Conservation (phyloP, 2,797 vertebrate species). For the Botia kubotai region DNA sequence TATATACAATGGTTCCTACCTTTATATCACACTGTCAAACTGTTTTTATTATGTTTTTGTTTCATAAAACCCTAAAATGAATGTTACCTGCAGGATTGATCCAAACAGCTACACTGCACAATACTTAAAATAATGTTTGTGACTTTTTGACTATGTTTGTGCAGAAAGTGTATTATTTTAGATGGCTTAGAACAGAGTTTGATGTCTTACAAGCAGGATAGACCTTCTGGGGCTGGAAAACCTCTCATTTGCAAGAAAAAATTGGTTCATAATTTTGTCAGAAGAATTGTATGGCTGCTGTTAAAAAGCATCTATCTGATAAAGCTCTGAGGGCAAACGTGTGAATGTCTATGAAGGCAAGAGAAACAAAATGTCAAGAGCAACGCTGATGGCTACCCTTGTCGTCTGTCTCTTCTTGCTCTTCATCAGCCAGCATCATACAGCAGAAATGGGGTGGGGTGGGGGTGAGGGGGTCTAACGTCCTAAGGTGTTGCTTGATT, state of each 20-base stretch:
- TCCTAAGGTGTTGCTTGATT: slow-evolving; percentile 75
- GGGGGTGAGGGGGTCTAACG: slow-evolving; percentile 58
- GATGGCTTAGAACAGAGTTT: not conserved
- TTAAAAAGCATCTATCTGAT: slow-evolving; percentile 17
- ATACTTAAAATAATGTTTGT: not conserved
- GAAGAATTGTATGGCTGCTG: not conserved
- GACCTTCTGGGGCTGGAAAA: slow-evolving; percentile 17
- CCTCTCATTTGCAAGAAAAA: not conserved
- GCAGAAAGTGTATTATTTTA: not conserved
- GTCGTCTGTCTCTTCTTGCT: slow-evolving; percentile 30
- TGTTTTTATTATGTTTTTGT: not conserved
- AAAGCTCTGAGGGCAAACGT: slow-evolving; percentile 32
- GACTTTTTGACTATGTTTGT: not conserved
- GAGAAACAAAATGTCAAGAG: slow-evolving; percentile 49
- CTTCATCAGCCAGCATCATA: slow-evolving; percentile 22
- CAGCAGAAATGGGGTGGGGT: slow-evolving; percentile 42
- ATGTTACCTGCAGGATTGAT: not conserved
- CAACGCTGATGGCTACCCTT: slow-evolving; percentile 35
- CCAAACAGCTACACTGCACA: not conserved
- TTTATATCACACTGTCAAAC: too few relatives aligned
- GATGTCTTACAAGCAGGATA: not conserved
- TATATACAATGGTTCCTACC: too few relatives aligned
- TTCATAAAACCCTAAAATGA: slow-evolving; percentile 1
- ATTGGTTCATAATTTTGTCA: not conserved
- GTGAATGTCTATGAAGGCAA: slow-evolving; percentile 32